These are phyloP conservation scores for Diabrotica balteata DNA, from an alignment of 2,888 invertebrate genomes.

Conservation along the genomic window DNA sequence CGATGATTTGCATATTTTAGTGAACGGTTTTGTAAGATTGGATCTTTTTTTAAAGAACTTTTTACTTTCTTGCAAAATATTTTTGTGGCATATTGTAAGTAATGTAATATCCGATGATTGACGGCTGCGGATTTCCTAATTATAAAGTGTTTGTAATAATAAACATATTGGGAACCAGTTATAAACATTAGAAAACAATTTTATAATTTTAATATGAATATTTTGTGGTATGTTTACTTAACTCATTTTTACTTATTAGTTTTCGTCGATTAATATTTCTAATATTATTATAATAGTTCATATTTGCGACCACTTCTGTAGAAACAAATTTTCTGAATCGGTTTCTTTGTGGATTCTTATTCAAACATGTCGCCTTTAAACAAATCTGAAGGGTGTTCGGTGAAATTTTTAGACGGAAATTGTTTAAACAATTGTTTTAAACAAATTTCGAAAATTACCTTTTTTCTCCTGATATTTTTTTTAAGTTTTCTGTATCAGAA, in stretches of 20 bases:
- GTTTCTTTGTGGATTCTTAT: too few relatives aligned
- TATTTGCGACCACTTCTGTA: too few relatives aligned
- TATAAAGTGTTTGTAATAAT: not conserved
- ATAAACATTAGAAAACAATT: not conserved
- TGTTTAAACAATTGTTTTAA: too few relatives aligned
- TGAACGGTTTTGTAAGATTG: slow-evolving; percentile 22
- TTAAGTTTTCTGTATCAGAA: too few relatives aligned
- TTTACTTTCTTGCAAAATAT: slow-evolving; percentile 23
- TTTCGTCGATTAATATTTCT: too few relatives aligned
- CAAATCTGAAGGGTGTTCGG: too few relatives aligned
- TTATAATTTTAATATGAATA: not conserved
- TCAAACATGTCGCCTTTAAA: too few relatives aligned
- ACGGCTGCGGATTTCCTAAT: slow-evolving; percentile 5
- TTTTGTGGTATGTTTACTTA: not conserved
- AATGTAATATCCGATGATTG: slow-evolving; percentile 17
- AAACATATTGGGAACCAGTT: not conserved
- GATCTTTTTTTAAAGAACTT: not conserved
- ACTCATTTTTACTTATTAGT: not conserved
- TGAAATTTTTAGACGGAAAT: too few relatives aligned
- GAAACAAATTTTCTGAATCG: too few relatives aligned
- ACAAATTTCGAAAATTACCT: too few relatives aligned
- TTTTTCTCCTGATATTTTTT: too few relatives aligned
- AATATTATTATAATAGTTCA: too few relatives aligned
- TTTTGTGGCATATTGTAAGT: slow-evolving; percentile 16
- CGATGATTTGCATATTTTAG: slow-evolving; percentile 26